A percentile compares a stretch with the other conserved stretches of the same genome.
Conservation (phyloP, 2,888 invertebrate species). For the Cryptophagus acutangulus region DNA sequence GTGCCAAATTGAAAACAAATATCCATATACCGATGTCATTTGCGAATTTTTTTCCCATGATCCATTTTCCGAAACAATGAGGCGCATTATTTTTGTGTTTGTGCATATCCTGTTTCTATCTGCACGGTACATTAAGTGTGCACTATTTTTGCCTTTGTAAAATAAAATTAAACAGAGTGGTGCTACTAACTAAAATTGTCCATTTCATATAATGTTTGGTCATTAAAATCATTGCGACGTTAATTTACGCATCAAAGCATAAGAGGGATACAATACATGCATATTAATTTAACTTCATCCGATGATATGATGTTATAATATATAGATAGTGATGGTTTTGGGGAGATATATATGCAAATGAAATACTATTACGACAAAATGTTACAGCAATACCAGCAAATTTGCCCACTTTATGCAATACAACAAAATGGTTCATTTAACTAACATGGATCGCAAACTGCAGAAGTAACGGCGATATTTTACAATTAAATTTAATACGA, state of each 20-base stretch:
- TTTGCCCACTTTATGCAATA: slow-evolving; percentile 15
- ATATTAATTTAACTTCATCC: slow-evolving; percentile 23
- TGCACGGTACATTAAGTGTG: no score
- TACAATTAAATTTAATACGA: slow-evolving; percentile 2
- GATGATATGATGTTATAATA: slow-evolving; percentile 16
- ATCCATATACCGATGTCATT: no score
- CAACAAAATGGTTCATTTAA: slow-evolving; percentile 17
- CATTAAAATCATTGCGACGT: no score
- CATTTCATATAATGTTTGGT: no score
- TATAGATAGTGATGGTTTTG: slow-evolving; percentile 10
- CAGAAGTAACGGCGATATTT: slow-evolving; percentile 13
- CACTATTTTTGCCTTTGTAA: no score
- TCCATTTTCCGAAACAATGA: no score
- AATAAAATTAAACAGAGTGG: no score
- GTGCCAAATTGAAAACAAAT: no score
- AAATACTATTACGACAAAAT: slow-evolving; percentile 19
- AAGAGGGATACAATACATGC: slow-evolving; percentile 20
- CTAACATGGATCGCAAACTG: slow-evolving; percentile 9
- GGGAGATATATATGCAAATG: slow-evolving; percentile 14
- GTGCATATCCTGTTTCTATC: no score
- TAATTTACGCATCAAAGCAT: slow-evolving; percentile 27
- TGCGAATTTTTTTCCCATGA: no score
- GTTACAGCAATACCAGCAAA: slow-evolving; percentile 16
- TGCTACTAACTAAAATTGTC: no score
- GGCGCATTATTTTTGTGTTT: no score